Evolutionary conservation across 2,797 vertebrate species (phyloP), one percentile per base, ranked within the genome.

Genomic region (Gymnocypris eckloni): DNA sequence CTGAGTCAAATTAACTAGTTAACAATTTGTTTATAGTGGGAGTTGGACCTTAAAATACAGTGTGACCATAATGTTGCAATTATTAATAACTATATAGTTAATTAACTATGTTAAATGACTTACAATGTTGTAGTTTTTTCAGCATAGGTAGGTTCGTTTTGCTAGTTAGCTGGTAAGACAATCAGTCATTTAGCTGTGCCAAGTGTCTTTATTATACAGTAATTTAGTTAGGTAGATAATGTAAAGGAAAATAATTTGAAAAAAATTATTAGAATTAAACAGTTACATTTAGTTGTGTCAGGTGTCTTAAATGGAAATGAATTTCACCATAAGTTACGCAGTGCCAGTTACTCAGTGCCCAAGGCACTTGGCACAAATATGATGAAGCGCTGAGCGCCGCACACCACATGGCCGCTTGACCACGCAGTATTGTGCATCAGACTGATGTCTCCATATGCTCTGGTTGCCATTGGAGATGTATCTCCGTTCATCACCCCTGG

Each of bases 371-470:
- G 15, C 37, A 69, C 69, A 15, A 33, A 37, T 81, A 69, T 79
- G 77, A 89, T 87, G 39, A 87, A 89, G 81, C 10, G 7, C 50
- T 70, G 33, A 22, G 66, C 39, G 16, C 9, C 10, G 41, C 54
- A 7, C 59, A 71, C 64, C 86, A 89, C 87, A 89, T 75, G 48
- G 77, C 78, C 71, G 41, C 82, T 88, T 86, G 86, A 89, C 87
- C 80, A 69, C 25, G 28, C 75, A 81, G 28, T 67, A 73, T 48
- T 39, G 82, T 25, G 25, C 52, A 80, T 89, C 84, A 87, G 73
- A 25, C 6, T 82, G 72, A 86, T 73, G 37, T 75, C 83, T 84
- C 88, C 81, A 66, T 87, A 86, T 88, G 83, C 66, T 80, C 20
- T 28, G 39, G 33, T 67, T 81, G 84, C 77, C 16, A 79, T 79